Conservation (phyloP, 2,888 invertebrate genomes). For the Leptinotarsa tumamoca region DNA sequence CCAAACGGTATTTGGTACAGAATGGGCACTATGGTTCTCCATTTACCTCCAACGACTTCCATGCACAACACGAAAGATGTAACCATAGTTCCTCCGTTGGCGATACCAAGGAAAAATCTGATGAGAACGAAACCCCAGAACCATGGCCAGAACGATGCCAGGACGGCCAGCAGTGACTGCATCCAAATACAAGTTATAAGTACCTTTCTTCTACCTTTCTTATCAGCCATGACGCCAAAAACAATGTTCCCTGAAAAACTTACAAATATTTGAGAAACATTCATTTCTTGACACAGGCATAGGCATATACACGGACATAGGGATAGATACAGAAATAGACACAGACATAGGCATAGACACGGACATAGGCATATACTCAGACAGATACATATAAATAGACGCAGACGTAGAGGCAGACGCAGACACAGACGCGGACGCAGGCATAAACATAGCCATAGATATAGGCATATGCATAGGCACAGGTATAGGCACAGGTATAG, state of each 20-base stretch:
- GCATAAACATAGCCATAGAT: no score
- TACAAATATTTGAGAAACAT: not conserved
- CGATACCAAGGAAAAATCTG: slow-evolving; percentile 72
- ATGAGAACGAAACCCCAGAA: slow-evolving; percentile 69
- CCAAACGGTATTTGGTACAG: slow-evolving; percentile 75
- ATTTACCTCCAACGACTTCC: slow-evolving; percentile 74
- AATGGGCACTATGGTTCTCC: slow-evolving; percentile 73
- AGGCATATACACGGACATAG: no score
- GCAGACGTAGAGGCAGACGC: no score
- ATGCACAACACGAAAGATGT: slow-evolving; percentile 77
- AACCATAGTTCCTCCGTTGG: slow-evolving; percentile 74
- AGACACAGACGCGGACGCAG: no score
- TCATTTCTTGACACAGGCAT: no score
- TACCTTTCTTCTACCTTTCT: slow-evolving; percentile 72
- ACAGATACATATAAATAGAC: no score
- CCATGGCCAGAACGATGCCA: slow-evolving; percentile 69
- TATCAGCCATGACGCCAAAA: slow-evolving; percentile 73
- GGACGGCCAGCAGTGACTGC: slow-evolving; percentile 69
- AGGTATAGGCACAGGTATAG: no score
- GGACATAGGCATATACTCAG: no score
- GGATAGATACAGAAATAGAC: no score
- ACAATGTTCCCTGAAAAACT: slow-evolving; percentile 67
- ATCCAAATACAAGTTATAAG: slow-evolving; percentile 71
- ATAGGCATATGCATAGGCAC: no score
- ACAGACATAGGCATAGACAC: no score